These are phyloP conservation scores for Andrena bucephala DNA, from an alignment of 2,888 invertebrate species.

Conservation along the genomic window DNA sequence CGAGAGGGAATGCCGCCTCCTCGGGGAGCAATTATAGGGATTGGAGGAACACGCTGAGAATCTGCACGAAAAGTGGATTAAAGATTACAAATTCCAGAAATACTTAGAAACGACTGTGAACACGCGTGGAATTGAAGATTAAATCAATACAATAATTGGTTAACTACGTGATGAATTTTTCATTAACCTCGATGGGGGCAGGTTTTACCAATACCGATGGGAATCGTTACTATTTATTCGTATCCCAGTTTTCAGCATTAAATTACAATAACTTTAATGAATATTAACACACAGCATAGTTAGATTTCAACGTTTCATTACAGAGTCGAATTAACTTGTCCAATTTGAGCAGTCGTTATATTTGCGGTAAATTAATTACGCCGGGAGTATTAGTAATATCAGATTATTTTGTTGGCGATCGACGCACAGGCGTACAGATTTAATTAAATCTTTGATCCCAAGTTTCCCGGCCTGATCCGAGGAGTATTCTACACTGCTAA, in stretches of 20 bases:
- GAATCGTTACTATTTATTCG: background rate
- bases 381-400: background rate
- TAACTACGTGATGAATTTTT: no score
- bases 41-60: background rate
- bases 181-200: no score
- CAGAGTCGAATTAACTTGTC: constrained; percentile 15
- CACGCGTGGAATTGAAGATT: no score
- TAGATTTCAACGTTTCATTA: background rate
- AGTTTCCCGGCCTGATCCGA: background rate
- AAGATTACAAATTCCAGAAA: background rate
- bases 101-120: background rate
- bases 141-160: background rate
- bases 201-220: background rate
- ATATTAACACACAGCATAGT: background rate
- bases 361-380: constrained; percentile 21
- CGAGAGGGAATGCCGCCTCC: background rate
- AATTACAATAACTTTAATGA: background rate
- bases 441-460: constrained; percentile 31
- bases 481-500: background rate
- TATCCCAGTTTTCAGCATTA: background rate
- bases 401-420: constrained; percentile 29
- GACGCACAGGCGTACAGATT: constrained; percentile 7
- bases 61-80: background rate
- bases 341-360: background rate
- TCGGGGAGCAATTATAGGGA: background rate